A percentile compares a stretch with the other conserved stretches of the same genome.
These are phyloP conservation scores for Chelmon rostratus DNA, from an alignment of 2,797 vertebrate genomes.

Conservation along the genomic window DNA sequence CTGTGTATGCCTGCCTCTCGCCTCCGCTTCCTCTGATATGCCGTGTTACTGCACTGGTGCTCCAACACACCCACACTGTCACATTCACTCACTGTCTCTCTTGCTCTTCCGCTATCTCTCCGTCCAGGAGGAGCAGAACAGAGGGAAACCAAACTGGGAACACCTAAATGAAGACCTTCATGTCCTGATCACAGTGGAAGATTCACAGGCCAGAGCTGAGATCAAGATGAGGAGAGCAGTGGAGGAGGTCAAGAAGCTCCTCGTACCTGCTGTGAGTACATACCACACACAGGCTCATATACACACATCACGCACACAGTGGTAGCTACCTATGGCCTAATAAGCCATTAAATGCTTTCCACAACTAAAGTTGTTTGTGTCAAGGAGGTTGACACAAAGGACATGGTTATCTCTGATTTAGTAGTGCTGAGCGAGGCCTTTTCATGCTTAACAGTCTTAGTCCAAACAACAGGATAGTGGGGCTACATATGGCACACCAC, in stretches of 20 bases:
- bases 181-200: conserved; percentile 90
- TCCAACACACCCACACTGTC: conserved; percentile 70
- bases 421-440: conserved; percentile 27
- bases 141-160: conserved; percentile 91
- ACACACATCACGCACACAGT: neutral
- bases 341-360: conserved; percentile 15
- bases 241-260: conserved; percentile 90
- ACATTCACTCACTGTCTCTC: conserved; percentile 63
- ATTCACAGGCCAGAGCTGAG: conserved; percentile 88
- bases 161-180: conserved; percentile 91
- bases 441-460: conserved; percentile 12
- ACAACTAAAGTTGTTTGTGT: conserved; percentile 6
- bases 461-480: conserved; percentile 43
- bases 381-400: conserved; percentile 5
- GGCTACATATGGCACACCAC: conserved; percentile 65
- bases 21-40: conserved; percentile 63
- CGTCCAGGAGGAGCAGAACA: conserved; percentile 89
- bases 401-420: conserved; percentile 16
- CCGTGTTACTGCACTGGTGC: conserved; percentile 52
- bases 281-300: conserved; percentile 7
- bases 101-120: conserved; percentile 25
- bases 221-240: conserved; percentile 90
- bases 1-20: conserved; percentile 59
- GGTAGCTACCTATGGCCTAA: neutral
- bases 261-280: conserved; percentile 89